These are phyloP conservation scores for Cassiopea xamachana DNA, from an alignment of 30 jellyfish, hydroid and myxozoan species.

Conservation along the genomic window DNA sequence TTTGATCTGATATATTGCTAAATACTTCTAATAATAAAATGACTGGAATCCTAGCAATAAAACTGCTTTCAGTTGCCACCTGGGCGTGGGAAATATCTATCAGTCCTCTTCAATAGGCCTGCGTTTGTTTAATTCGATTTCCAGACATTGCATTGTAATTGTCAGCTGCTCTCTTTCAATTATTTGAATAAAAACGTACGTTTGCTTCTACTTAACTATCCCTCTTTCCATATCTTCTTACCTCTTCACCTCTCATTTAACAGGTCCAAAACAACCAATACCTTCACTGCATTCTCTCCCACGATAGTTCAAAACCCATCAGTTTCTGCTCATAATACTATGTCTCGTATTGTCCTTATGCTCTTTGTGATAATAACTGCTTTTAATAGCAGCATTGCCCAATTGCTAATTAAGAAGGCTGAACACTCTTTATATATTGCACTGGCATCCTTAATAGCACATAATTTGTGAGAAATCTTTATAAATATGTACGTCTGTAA, in stretches of 20 bases:
- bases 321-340: neutral
- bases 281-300: neutral
- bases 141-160: too few relatives aligned
- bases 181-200: too few relatives aligned
- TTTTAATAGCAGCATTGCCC: neutral
- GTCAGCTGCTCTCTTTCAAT: too few relatives aligned
- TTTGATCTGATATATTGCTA: neutral
- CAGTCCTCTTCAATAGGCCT: neutral
- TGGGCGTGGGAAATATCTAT: conserved; percentile 3
- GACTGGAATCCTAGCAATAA: neutral
- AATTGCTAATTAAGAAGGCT: neutral
- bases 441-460: neutral
- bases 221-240: too few relatives aligned
- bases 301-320: neutral
- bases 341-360: neutral
- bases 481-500: neutral
- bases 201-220: too few relatives aligned
- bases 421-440: neutral
- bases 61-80: neutral
- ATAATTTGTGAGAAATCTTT: neutral
- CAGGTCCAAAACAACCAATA: too few relatives aligned
- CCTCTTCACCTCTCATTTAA: too few relatives aligned
- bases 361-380: neutral
- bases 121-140: neutral
- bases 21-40: neutral